Evolutionary conservation across 2,888 invertebrate species (phyloP).

Genomic region (Ormyrus rosae): DNA sequence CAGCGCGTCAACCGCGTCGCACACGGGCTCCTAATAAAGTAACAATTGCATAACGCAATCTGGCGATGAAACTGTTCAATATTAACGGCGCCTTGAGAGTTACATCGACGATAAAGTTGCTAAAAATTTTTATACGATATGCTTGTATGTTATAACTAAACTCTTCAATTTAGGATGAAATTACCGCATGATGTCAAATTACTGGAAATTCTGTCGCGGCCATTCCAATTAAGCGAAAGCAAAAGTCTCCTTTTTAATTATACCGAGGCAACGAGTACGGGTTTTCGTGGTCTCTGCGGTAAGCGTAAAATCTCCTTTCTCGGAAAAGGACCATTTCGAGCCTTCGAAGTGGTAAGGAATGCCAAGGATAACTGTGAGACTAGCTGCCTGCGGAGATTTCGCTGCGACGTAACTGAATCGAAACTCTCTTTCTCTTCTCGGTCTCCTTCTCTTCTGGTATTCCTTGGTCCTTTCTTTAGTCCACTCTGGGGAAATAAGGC

Average conservation of each 20-base stretch:
- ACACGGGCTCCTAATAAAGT: not conserved
- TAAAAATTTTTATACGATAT: too few relatives aligned
- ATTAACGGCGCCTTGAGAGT: too few relatives aligned
- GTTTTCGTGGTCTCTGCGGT: not conserved
- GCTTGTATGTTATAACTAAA: too few relatives aligned
- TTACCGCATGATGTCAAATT: too few relatives aligned
- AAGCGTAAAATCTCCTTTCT: conserved; percentile 9
- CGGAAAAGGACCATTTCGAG: conserved; percentile 17
- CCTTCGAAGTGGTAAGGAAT: conserved; percentile 12
- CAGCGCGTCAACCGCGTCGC: not conserved
- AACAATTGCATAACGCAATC: too few relatives aligned
- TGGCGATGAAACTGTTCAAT: too few relatives aligned
- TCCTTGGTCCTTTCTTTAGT: conserved; percentile 39
- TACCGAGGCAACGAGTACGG: too few relatives aligned
- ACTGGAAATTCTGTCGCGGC: too few relatives aligned
- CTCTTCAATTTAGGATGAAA: too few relatives aligned
- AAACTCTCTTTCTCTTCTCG: not conserved
- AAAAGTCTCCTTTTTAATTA: too few relatives aligned
- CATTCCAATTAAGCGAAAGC: too few relatives aligned
- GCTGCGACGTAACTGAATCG: conserved; percentile 14
- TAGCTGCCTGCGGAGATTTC: conserved; percentile 35
- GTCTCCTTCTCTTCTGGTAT: conserved; percentile 17
- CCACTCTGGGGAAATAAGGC: conserved; percentile 52
- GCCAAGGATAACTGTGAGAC: conserved; percentile 35
- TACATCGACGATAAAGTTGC: too few relatives aligned